These are phyloP conservation scores for Phrynosoma platyrhinos DNA, from an alignment of 2,113 vertebrate genomes.

Conservation along the genomic window DNA sequence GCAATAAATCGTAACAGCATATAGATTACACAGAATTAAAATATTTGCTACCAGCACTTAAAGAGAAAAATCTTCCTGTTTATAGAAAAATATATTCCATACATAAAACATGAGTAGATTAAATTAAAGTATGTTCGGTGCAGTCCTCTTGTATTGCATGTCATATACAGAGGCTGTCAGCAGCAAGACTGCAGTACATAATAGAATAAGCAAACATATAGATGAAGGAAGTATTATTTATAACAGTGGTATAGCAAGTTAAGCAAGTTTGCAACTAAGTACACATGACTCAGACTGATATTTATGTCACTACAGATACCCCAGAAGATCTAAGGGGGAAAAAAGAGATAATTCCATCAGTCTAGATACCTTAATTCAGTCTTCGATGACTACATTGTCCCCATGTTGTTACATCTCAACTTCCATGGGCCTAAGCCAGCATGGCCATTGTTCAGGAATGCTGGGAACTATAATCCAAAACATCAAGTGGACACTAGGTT, in stretches of 20 bases:
- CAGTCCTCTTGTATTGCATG: background rate
- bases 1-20: background rate
- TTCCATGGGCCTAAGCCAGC: background rate
- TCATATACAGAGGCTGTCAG: background rate
- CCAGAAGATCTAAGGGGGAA: background rate
- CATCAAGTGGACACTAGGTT: background rate
- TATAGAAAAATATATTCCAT: background rate
- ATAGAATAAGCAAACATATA: background rate
- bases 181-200: background rate
- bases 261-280: constrained; percentile 12
- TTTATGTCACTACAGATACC: constrained; percentile 13
- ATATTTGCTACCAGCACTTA: background rate
- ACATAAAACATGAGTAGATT: background rate
- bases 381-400: background rate
- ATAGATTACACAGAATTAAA: background rate
- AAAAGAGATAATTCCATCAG: background rate
- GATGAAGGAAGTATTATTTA: constrained; percentile 4
- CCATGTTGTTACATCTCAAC: background rate
- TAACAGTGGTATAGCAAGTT: constrained; percentile 22
- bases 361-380: background rate
- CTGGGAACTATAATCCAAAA: background rate
- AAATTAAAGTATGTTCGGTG: background rate
- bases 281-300: constrained; percentile 7
- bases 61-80: background rate
- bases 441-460: background rate